Conservation (phyloP, 2,797 vertebrate genomes). For the Enteromius afrohamiltoni region DNA sequence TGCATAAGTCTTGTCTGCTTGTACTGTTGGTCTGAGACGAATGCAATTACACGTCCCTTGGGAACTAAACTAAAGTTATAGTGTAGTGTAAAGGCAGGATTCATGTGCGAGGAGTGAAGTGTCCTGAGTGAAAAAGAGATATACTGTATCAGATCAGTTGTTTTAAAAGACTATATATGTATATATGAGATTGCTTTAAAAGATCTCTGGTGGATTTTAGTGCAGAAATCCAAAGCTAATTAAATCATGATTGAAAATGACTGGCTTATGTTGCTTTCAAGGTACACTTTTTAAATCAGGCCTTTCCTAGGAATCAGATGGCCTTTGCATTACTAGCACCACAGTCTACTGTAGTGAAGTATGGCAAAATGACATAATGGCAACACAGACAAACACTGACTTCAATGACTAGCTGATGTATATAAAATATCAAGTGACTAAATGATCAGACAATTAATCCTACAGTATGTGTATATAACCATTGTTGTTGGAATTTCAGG, state of each 20-base stretch:
- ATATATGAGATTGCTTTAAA: too few relatives aligned
- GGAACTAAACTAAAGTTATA: constrained; percentile 58
- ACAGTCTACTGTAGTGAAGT: neutral
- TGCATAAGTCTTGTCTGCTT: constrained; percentile 68
- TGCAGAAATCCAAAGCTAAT: neutral
- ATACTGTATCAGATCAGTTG: neutral
- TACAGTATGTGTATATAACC: neutral
- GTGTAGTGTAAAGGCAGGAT: neutral
- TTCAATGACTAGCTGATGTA: too few relatives aligned
- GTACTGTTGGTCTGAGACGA: constrained; percentile 69
- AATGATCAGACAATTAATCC: too few relatives aligned
- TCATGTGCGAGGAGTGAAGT: neutral
- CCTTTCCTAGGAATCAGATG: neutral
- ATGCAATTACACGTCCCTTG: constrained; percentile 71
- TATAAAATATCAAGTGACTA: too few relatives aligned
- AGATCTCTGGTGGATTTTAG: neutral
- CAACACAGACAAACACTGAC: neutral
- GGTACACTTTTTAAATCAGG: neutral
- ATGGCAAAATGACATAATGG: neutral
- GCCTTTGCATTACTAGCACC: neutral
- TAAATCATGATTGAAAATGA: neutral
- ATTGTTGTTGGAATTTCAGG: neutral
- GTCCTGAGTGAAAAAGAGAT: neutral
- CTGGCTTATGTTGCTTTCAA: neutral
- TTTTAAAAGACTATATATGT: neutral